phyloP scores from a whole-genome alignment of 2,888 invertebrate genomes.

The Eulithis testata region DNA sequence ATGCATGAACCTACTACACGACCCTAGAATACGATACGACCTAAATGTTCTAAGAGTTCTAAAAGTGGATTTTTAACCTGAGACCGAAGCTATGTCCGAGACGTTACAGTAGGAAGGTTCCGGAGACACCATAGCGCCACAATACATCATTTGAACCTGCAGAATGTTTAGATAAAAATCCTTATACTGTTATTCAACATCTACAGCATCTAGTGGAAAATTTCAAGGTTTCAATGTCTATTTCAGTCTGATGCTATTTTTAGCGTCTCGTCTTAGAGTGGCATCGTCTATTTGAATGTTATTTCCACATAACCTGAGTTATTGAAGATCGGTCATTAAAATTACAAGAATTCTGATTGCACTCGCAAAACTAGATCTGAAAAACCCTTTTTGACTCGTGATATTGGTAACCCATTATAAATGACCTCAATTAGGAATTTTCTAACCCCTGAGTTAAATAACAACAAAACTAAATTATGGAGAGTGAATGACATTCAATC shows the following conservation, averaged over 20 bases:
- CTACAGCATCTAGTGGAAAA: background rate
- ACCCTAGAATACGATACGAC: background rate
- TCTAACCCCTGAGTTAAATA: no score
- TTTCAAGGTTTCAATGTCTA: slow-evolving; percentile 1
- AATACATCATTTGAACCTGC: slow-evolving; percentile 79
- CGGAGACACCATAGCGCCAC: slow-evolving; percentile 77
- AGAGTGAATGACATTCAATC: no score
- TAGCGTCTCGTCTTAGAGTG: background rate
- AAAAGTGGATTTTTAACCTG: slow-evolving; percentile 59
- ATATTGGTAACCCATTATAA: no score
- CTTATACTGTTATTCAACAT: background rate
- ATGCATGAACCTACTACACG: background rate
- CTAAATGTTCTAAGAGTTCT: no score
- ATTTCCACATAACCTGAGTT: no score
- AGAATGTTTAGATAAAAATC: slow-evolving; percentile 24
- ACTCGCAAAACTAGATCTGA: no score
- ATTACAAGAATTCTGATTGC: no score
- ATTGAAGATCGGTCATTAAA: no score
- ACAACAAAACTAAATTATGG: no score
- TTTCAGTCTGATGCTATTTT: background rate
- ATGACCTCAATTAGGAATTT: no score
- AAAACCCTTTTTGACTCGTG: no score
- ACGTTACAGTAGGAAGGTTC: slow-evolving; percentile 80
- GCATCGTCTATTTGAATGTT: background rate
- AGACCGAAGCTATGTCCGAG: slow-evolving; percentile 73